A percentile compares a stretch with the other conserved stretches of the same genome.
phyloP scores from a whole-genome alignment of 2,113 vertebrate genomes.

The Trematocara marginatum region DNA sequence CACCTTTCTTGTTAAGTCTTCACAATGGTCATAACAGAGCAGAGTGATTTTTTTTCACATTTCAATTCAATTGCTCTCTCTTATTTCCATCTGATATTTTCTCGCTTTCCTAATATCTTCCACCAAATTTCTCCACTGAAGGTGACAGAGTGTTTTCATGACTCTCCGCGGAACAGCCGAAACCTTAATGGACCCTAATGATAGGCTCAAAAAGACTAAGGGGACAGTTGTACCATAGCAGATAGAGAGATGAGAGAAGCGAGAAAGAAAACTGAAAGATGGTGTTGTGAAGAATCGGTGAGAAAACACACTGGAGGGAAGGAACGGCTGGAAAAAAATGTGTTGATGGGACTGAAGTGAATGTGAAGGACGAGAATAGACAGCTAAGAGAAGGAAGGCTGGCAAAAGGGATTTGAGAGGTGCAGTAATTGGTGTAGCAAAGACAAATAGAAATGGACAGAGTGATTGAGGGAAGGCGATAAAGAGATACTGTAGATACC shows the following conservation, averaged over 20 bases:
- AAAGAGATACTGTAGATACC: background rate
- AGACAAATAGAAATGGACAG: slow-evolving; percentile 27
- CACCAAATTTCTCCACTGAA: slow-evolving; percentile 21
- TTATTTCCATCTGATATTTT: slow-evolving; percentile 24
- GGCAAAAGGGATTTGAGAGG: background rate
- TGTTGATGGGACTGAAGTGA: slow-evolving; percentile 31
- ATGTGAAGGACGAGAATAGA: slow-evolving; percentile 12
- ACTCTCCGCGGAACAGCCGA: slow-evolving; percentile 14
- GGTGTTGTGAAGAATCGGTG: slow-evolving; percentile 15
- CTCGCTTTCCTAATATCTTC: background rate
- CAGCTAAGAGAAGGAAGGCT: background rate
- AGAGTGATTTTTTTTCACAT: slow-evolving; percentile 1
- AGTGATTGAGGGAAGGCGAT: slow-evolving; percentile 10
- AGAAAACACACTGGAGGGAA: slow-evolving; percentile 38
- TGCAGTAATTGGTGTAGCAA: slow-evolving; percentile 11
- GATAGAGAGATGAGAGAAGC: slow-evolving; percentile 1
- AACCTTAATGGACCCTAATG: slow-evolving; percentile 46
- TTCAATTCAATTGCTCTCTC: background rate
- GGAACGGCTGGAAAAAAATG: slow-evolving; percentile 11
- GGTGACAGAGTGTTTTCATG: slow-evolving; percentile 27
- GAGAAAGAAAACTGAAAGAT: background rate
- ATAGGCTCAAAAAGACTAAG: slow-evolving; percentile 11
- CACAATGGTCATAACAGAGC: background rate
- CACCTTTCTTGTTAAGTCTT: background rate
- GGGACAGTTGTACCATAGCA: background rate